These are phyloP conservation scores for Pegea sp. DNA, from an alignment of 23 tunicate genomes.

Conservation along the genomic window DNA sequence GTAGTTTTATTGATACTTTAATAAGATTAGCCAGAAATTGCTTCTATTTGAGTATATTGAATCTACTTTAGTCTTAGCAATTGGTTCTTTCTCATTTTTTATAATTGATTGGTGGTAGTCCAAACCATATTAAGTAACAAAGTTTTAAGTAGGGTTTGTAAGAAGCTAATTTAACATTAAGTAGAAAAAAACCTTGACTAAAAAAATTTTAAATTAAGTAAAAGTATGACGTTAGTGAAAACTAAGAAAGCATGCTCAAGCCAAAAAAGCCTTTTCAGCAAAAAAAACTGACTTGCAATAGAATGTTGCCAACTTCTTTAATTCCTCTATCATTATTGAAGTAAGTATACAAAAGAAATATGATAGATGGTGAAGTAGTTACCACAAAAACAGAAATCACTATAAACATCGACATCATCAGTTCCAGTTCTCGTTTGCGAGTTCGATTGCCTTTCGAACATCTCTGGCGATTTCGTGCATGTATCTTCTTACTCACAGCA, in stretches of 20 bases:
- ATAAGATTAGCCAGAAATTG: neutral
- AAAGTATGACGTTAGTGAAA: neutral
- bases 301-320: conserved; percentile 36
- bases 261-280: neutral
- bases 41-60: neutral
- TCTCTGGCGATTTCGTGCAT: neutral
- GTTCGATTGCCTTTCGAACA: conserved; percentile 4
- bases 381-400: conserved; percentile 28
- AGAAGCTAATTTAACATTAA: too few relatives aligned
- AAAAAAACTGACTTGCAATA: conserved; percentile 21
- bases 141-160: neutral
- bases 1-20: neutral
- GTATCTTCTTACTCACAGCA: neutral
- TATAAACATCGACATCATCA: conserved; percentile 39
- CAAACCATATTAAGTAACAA: neutral
- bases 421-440: conserved; percentile 12
- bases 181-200: neutral
- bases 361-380: conserved; percentile 20
- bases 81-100: neutral
- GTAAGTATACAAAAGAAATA: conserved; percentile 28
- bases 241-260: neutral
- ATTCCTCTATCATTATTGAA: conserved; percentile 18
- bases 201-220: conserved; percentile 1
- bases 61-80: neutral
- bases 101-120: neutral